These are phyloP conservation scores for Harmothoe impar DNA, from an alignment of 2,888 invertebrate genomes.

Conservation along the genomic window DNA sequence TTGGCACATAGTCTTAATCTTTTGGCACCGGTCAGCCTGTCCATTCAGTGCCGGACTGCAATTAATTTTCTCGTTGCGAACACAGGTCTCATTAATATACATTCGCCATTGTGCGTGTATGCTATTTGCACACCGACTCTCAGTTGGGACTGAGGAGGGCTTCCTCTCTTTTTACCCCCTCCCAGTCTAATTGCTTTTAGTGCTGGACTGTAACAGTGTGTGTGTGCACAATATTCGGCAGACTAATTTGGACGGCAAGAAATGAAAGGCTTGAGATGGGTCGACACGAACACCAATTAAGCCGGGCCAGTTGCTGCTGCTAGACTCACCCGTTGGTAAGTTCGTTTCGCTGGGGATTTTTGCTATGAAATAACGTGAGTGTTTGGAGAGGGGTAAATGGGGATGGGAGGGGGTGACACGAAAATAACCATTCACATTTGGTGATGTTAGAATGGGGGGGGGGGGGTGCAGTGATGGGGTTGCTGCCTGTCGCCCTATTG, in stretches of 20 bases:
- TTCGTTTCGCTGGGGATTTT: slow-evolving; percentile 18
- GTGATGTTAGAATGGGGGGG: background rate
- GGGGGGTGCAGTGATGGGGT: slow-evolving; percentile 4
- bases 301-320: slow-evolving; percentile 37
- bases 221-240: slow-evolving; percentile 5
- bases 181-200: slow-evolving; percentile 59
- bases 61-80: slow-evolving; percentile 54
- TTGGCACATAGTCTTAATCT: slow-evolving; percentile 60
- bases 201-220: slow-evolving; percentile 27
- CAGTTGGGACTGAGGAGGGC: background rate
- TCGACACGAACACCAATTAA: slow-evolving; percentile 48
- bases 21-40: slow-evolving; percentile 55
- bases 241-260: slow-evolving; percentile 57
- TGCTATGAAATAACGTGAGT: slow-evolving; percentile 34
- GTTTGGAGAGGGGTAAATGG: background rate
- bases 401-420: background rate
- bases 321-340: slow-evolving; percentile 3
- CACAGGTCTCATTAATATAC: slow-evolving; percentile 49
- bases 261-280: slow-evolving; percentile 52
- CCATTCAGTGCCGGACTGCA: slow-evolving; percentile 21
- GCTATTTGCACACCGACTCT: background rate
- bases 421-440: background rate
- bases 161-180: background rate
- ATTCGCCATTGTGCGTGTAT: slow-evolving; percentile 31
- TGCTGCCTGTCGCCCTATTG: background rate